Conservation (phyloP, 2,797 vertebrate species). For the Pseudochromis fuscus region DNA sequence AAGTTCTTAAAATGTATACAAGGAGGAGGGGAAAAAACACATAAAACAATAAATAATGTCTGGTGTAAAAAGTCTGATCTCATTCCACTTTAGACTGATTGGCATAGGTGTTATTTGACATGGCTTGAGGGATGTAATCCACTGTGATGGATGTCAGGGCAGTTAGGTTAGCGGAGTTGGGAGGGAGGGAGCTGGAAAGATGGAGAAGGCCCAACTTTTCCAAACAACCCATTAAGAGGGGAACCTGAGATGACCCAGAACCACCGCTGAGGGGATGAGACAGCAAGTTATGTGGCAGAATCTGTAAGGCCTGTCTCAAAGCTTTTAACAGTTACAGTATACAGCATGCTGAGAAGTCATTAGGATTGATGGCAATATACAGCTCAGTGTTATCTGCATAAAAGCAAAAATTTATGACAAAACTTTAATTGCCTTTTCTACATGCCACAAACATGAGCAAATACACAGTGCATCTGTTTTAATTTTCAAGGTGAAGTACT, state of each 20-base stretch:
- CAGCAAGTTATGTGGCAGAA: too few relatives aligned
- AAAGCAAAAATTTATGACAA: background rate
- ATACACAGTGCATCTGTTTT: too few relatives aligned
- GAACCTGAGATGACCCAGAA: background rate
- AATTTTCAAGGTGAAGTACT: background rate
- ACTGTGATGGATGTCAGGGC: constrained; percentile 28
- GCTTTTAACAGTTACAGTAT: background rate
- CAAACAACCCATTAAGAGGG: background rate
- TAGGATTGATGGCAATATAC: background rate
- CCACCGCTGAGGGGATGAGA: background rate
- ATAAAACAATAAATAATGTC: background rate
- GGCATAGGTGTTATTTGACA: constrained; percentile 27
- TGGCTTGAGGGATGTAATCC: constrained; percentile 37
- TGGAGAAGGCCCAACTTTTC: background rate
- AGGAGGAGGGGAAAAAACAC: too few relatives aligned
- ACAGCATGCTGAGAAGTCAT: background rate
- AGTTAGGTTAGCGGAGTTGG: background rate
- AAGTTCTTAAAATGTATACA: background rate
- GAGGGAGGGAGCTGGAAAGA: constrained; percentile 7
- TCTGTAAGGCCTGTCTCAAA: background rate
- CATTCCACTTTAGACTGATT: constrained; percentile 17
- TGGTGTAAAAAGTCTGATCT: background rate
- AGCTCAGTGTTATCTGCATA: background rate
- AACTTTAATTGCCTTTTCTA: background rate
- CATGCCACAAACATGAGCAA: too few relatives aligned